Percentiles rank a stretch among this genome's conserved stretches.
phyloP scores from a whole-genome alignment of 2,797 vertebrate species.

The Lophius americanus region DNA sequence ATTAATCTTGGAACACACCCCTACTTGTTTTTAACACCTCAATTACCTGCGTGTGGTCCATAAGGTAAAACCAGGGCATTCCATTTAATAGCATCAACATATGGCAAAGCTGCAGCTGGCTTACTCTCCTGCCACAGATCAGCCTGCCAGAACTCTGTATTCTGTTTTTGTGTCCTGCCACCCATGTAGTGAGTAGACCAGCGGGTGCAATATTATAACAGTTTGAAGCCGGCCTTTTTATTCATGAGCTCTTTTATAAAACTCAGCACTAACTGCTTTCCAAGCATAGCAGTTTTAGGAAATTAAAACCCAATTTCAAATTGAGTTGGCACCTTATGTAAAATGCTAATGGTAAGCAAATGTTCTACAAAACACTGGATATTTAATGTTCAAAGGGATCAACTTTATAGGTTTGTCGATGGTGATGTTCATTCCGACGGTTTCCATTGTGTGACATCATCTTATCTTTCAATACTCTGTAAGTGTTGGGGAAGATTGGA shows the following conservation, averaged over 20 bases:
- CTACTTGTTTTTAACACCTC: constrained; percentile 2
- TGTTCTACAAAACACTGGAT: no score
- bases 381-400: no score
- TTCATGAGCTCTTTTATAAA: neutral
- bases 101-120: constrained; percentile 53
- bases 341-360: no score
- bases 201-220: constrained; percentile 8
- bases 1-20: neutral
- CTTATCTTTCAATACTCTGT: no score
- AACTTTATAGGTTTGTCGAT: no score
- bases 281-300: neutral
- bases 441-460: no score
- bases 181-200: neutral
- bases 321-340: no score
- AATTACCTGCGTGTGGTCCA: constrained; percentile 1
- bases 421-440: no score
- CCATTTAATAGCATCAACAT: constrained; percentile 47
- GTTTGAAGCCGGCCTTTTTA: constrained; percentile 5
- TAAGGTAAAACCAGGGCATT: constrained; percentile 26
- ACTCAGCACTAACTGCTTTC: neutral
- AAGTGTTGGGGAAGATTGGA: no score
- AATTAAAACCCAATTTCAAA: no score
- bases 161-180: constrained; percentile 25
- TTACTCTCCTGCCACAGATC: constrained; percentile 36
- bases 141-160: constrained; percentile 36